Evolutionary conservation across 2,113 vertebrate genomes (phyloP).

Genomic region (Onychostoma macrolepis): DNA sequence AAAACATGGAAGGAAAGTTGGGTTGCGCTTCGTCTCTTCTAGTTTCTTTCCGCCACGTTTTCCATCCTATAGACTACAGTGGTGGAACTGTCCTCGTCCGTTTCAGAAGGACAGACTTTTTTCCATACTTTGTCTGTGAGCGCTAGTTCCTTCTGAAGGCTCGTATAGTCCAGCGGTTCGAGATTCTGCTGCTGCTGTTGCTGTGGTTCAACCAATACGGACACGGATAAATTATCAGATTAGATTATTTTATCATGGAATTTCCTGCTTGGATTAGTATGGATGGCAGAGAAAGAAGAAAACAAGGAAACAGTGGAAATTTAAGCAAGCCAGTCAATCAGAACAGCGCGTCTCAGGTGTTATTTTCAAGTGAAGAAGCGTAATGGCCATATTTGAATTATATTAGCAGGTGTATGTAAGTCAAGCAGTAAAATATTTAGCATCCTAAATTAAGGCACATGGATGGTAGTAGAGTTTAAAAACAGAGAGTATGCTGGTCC

Average conservation of each 20-base stretch:
- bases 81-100: conserved; percentile 91
- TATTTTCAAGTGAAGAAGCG: neutral
- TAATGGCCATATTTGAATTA: neutral
- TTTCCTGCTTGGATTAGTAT: conserved; percentile 27
- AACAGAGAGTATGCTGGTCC: neutral
- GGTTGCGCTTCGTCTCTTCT: neutral
- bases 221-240: conserved; percentile 74
- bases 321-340: conserved; percentile 9
- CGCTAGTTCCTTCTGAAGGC: conserved; percentile 94
- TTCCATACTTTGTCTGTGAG: conserved; percentile 95
- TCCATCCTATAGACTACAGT: conserved; percentile 98
- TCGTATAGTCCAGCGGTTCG: conserved; percentile 96
- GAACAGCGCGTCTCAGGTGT: neutral
- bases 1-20: neutral
- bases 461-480: neutral
- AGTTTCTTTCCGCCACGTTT: conserved; percentile 79
- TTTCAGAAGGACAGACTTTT: conserved; percentile 91
- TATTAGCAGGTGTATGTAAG: neutral
- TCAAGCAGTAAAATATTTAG: neutral
- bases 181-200: conserved; percentile 82
- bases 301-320: neutral
- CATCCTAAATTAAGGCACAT: neutral
- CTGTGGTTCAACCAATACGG: conserved; percentile 34
- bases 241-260: neutral
- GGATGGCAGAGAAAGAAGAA: neutral